These are phyloP conservation scores for Cavia porcellus DNA, from an alignment of 2,113 vertebrate genomes.

Conservation along the genomic window DNA sequence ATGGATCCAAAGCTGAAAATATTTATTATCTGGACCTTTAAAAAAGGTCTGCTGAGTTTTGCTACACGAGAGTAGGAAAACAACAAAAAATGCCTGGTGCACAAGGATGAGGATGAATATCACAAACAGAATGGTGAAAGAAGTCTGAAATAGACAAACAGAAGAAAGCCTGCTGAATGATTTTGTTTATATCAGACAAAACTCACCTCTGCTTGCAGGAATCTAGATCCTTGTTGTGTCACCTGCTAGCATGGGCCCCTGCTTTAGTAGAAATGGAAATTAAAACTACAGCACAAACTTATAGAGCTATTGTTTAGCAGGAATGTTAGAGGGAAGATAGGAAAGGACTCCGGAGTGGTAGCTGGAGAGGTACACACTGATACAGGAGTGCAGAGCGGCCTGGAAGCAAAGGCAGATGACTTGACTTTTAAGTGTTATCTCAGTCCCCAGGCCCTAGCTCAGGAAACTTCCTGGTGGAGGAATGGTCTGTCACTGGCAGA, in stretches of 20 bases:
- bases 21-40: background rate
- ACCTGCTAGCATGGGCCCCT: background rate
- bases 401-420: background rate
- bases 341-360: background rate
- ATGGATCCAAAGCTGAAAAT: background rate
- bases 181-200: background rate
- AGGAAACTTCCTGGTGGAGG: background rate
- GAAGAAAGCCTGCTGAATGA: background rate
- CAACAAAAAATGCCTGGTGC: background rate
- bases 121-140: background rate
- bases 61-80: background rate
- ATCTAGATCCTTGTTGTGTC: background rate
- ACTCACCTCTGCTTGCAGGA: background rate
- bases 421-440: background rate
- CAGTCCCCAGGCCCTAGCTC: background rate
- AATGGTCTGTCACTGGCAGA: background rate
- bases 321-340: background rate
- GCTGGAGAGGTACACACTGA: background rate
- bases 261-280: background rate
- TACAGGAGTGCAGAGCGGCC: background rate
- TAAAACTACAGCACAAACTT: background rate
- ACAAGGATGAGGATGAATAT: background rate
- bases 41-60: background rate
- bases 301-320: background rate
- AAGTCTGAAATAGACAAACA: background rate